These are phyloP conservation scores for Sturnira hondurensis DNA, from an alignment of 2,113 vertebrate species.

Conservation along the genomic window DNA sequence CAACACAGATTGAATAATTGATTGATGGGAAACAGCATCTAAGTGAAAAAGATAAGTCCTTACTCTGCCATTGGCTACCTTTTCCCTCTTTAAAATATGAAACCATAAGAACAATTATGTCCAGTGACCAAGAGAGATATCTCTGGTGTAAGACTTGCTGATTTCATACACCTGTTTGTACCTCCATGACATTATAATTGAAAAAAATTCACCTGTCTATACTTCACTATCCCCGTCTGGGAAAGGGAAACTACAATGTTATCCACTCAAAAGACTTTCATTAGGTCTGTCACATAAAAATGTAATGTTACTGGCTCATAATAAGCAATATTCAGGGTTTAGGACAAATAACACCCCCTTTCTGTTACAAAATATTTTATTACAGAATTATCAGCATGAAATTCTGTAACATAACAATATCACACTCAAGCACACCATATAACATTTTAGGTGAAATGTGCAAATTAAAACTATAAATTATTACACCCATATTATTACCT, in stretches of 20 bases:
- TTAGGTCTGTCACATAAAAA: not conserved
- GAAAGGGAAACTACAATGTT: not conserved
- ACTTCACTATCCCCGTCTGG: not conserved
- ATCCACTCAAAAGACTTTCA: not conserved
- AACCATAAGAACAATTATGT: not conserved
- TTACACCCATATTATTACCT: too few relatives aligned
- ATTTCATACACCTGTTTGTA: not conserved
- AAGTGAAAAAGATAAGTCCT: not conserved
- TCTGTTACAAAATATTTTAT: too few relatives aligned
- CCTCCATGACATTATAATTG: not conserved
- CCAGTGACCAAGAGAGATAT: not conserved
- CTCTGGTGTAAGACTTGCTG: not conserved
- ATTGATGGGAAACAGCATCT: not conserved
- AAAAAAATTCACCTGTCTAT: not conserved
- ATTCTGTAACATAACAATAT: too few relatives aligned
- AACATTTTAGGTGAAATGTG: too few relatives aligned
- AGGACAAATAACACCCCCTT: too few relatives aligned
- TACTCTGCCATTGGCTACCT: not conserved
- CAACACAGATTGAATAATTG: not conserved
- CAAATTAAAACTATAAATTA: too few relatives aligned
- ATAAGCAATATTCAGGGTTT: not conserved
- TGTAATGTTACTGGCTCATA: not conserved
- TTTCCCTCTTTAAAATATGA: not conserved
- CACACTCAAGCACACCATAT: too few relatives aligned
- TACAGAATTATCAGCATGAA: too few relatives aligned